Base-by-base conservation (phyloP, 2,888 invertebrate species). In the Thumatha senex region DNA sequence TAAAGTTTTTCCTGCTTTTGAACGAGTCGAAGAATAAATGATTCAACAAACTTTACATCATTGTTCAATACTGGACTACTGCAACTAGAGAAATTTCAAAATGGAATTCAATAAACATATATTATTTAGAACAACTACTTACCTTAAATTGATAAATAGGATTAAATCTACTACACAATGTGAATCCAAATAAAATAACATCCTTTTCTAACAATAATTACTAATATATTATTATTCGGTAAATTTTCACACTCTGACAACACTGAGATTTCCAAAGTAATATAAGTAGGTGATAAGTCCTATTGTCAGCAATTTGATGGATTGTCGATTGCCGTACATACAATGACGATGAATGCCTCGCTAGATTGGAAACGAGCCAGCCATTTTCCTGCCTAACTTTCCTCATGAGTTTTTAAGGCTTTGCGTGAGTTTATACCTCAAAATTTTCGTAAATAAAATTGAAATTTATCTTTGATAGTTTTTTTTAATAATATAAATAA, bases 311-410 rank as follows among this genome's bases (percentile, higher is more conserved):
- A 46, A 66, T 66, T 74, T 82, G 85, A 85, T 84, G 73, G 80
- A 86, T 83, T 70, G 72, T 63, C 74, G 76, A 79, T 78, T 79
- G 80, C 79, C 80, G 75, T 64, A 58, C 60, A 52, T 76, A 84
- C 84, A 85, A 83, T 80, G 82, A 77, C 78, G 82, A 79, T 72
- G 70, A 83, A 84, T 84, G 84, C 80, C 75, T 72, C 72, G 65
- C 69, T 58, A 76, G 82, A 86, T 82, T 84, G 80, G 74, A 78
- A 70, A 68, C 67, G 63, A 54, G 61, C 59, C 70, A 39, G 15
- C 61, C 63, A n/a, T 61, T 64, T 54, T 63, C 55, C 14, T 54
- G 51, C 35, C 15, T 40, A 56, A 55, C 55, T 68, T 60, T 65
- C 53, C 48, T 54, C 46, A 43, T 48, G 48, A 54, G 48, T 46